Evolutionary conservation across 2,797 vertebrate genomes (phyloP).

Genomic region (Betta splendens): DNA sequence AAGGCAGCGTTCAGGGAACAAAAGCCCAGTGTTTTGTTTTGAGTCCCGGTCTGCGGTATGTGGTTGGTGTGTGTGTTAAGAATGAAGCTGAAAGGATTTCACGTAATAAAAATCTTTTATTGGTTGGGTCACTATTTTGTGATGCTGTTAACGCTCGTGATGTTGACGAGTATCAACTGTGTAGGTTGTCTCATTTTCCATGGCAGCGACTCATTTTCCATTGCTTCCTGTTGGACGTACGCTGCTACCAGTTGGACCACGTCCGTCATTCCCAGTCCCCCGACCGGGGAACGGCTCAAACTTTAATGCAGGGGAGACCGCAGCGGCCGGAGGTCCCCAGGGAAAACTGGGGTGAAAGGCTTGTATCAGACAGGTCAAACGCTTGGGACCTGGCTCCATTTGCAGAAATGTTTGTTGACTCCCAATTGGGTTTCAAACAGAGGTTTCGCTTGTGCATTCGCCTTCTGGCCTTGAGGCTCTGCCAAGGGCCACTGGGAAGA

Average conservation of each 20-base stretch:
- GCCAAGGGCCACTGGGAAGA: conserved; percentile 2
- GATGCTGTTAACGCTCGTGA: no score
- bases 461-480: conserved; percentile 20
- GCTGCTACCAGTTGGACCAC: no score
- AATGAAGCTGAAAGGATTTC: not conserved
- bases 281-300: conserved; percentile 25
- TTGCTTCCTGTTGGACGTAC: conserved; percentile 16
- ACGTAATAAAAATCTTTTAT: no score
- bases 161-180: conserved; percentile 1
- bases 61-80: conserved; percentile 29
- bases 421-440: conserved; percentile 42
- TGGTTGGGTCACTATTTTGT: no score
- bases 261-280: conserved; percentile 8
- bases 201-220: not conserved
- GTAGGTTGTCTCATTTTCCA: not conserved
- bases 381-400: conserved; percentile 68
- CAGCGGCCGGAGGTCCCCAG: conserved; percentile 49
- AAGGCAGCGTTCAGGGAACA: conserved; percentile 57
- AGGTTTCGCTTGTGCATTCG: conserved; percentile 49
- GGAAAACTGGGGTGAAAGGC: conserved; percentile 59
- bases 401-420: conserved; percentile 70
- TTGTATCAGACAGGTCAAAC: conserved; percentile 59
- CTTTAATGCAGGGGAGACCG: conserved; percentile 33
- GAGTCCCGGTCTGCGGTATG: conserved; percentile 41
- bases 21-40: conserved; percentile 61